Percentiles rank a stretch among this genome's conserved stretches.
phyloP scores from a whole-genome alignment of 2,113 vertebrate species.

The Eonycteris spelaea region DNA sequence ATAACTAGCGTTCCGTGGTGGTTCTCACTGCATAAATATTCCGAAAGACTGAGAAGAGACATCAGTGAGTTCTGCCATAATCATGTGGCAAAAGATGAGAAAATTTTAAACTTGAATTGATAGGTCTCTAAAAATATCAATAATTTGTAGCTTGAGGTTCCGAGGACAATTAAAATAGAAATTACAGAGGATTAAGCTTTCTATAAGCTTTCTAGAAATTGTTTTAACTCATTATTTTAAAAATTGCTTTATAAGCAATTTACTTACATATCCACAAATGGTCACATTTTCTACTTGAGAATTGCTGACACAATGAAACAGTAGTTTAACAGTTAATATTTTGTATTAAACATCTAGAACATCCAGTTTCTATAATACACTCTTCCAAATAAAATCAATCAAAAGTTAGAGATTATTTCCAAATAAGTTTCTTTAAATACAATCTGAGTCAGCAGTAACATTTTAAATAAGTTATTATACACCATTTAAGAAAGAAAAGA shows the following conservation, averaged over 20 bases:
- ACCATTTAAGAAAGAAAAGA: not conserved
- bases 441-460: not conserved
- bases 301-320: not conserved
- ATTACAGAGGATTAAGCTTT: not conserved
- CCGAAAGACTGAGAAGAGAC: slow-evolving; percentile 11
- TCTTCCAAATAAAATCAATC: not conserved
- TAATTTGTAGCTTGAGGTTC: slow-evolving; percentile 16
- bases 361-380: not conserved
- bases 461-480: not conserved
- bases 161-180: slow-evolving; percentile 8
- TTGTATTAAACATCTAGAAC: not conserved
- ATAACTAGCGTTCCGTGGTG: not conserved
- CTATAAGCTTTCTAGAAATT: not conserved
- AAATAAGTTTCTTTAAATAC: not conserved
- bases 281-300: not conserved
- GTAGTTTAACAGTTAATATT: not conserved
- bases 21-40: not conserved
- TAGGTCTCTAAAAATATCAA: slow-evolving; percentile 44
- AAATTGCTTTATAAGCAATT: not conserved
- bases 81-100: not conserved
- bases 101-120: slow-evolving; percentile 49
- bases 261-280: not conserved
- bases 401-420: not conserved
- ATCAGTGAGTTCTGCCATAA: slow-evolving; percentile 20
- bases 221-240: not conserved